Evolutionary conservation across 2,888 invertebrate genomes (phyloP), one percentile per base, ranked within the genome.

Genomic region (Stenichneumon culpator): DNA sequence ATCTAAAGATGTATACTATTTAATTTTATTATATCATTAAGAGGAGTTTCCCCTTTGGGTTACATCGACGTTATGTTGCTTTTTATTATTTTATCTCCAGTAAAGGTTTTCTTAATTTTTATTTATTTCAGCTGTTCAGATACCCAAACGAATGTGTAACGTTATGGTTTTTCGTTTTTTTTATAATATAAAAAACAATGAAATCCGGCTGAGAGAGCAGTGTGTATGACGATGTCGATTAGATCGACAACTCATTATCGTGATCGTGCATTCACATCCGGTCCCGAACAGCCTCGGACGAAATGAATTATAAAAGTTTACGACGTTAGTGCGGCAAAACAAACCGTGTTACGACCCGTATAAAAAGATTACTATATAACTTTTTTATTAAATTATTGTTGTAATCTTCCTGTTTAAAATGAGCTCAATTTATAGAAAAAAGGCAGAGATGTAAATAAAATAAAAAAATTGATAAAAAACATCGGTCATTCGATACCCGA

Each of bases 281-380:
- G 14, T 47, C 16, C 3, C 44, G 4, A 47, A 57, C 57, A 25
- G 14, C 14, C 14, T 9, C 11, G 19, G 57, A 25, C 14, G 57
- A 57, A 57, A 22, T 57, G 1, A 25, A 57, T 25, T 25, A 57
- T 11, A 47, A 32, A 9, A 32, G n/a, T 57, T n/a, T 22, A 54
- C 19, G 47, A 19, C 22, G 44, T 22, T 28, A 32, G 67, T 67
- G 70, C 65, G 25, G 57, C 72, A 57, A 57, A 84, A 80, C 67
- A 70, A 75, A 68, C 69, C 28, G 19, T 16, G 68, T 69, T 79
- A 65, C 79, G 60, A 80, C 80, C 80, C 80, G 39, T 39, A 11
- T 39, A 11, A 39, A 39, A 22, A 54, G 22, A 54, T 54, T 54
- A 19, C 19, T 9, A 39, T 39, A 39, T 39, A 39, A 39, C 6